phyloP scores from a whole-genome alignment of 2,113 vertebrate genomes.

The Lynx canadensis region DNA sequence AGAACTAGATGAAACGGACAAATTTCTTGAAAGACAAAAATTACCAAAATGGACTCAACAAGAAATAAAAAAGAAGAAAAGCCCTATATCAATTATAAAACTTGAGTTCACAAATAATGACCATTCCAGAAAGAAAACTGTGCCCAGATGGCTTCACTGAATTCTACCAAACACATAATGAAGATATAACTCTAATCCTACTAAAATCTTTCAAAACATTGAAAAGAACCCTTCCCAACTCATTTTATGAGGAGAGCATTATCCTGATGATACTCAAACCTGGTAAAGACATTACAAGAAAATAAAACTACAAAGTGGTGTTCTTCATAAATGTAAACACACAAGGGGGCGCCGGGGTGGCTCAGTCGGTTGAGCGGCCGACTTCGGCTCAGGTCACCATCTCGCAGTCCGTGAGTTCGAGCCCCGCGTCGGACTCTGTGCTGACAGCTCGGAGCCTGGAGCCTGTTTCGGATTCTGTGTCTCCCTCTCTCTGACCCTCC shows the following conservation, averaged over 20 bases:
- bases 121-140: constrained; percentile 1
- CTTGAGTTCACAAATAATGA: not conserved
- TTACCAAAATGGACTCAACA: not conserved
- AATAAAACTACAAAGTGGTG: not conserved
- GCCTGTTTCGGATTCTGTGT: too few species aligned
- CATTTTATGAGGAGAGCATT: not conserved
- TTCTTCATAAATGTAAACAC: not conserved
- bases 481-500: too few species aligned
- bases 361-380: too few species aligned
- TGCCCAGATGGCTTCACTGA: not conserved
- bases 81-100: not conserved
- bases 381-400: too few species aligned
- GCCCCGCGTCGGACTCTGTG: too few species aligned
- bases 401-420: too few species aligned
- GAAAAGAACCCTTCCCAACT: not conserved
- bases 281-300: not conserved
- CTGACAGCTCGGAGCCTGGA: too few species aligned
- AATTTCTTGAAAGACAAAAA: constrained; percentile 17
- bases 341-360: not conserved
- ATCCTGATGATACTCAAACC: not conserved
- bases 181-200: not conserved
- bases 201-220: not conserved
- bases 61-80: constrained; percentile 19
- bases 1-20: constrained; percentile 3
- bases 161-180: not conserved